These are phyloP conservation scores for Ectropis grisescens DNA, from an alignment of 1,140 invertebrate species.

Conservation along the genomic window DNA sequence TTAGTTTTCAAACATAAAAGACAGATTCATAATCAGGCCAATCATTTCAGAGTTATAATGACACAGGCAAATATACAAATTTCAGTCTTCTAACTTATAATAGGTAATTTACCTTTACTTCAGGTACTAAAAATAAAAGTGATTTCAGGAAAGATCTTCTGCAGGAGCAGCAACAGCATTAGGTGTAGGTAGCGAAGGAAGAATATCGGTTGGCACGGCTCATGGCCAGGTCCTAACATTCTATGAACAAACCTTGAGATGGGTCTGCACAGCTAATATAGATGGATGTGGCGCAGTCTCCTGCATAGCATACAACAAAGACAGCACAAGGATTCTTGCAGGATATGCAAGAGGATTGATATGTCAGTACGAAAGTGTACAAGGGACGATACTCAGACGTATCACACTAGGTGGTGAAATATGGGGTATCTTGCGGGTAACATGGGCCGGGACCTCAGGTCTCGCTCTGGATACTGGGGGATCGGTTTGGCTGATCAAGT, in stretches of 20 bases:
- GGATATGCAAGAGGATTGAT: slow-evolving; percentile 91
- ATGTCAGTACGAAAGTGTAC: slow-evolving; percentile 84
- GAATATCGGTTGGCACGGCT: slow-evolving; percentile 90
- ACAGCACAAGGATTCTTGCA: slow-evolving; percentile 86
- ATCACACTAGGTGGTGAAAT: slow-evolving; percentile 91
- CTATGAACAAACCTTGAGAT: slow-evolving; percentile 89
- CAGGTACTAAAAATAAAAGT: too few species aligned
- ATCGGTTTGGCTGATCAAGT: slow-evolving; percentile 96
- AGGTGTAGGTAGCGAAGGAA: slow-evolving; percentile 81
- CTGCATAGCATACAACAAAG: slow-evolving; percentile 87
- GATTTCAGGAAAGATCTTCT: slow-evolving; percentile 85
- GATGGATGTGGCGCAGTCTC: slow-evolving; percentile 89
- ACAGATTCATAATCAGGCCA: too few species aligned
- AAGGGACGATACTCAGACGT: slow-evolving; percentile 83
- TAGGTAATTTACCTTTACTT: too few species aligned
- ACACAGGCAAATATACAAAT: too few species aligned
- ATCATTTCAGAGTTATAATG: too few species aligned
- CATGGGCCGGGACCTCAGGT: slow-evolving; percentile 73
- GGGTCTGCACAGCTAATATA: slow-evolving; percentile 82
- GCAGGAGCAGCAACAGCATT: slow-evolving; percentile 89
- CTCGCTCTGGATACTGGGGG: slow-evolving; percentile 95
- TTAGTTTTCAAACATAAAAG: too few species aligned
- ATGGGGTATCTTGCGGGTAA: slow-evolving; percentile 89
- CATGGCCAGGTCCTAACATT: slow-evolving; percentile 93
- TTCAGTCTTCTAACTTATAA: too few species aligned